Conservation (phyloP, 1,140 invertebrate genomes). For the Zaprionus camerounensis region DNA sequence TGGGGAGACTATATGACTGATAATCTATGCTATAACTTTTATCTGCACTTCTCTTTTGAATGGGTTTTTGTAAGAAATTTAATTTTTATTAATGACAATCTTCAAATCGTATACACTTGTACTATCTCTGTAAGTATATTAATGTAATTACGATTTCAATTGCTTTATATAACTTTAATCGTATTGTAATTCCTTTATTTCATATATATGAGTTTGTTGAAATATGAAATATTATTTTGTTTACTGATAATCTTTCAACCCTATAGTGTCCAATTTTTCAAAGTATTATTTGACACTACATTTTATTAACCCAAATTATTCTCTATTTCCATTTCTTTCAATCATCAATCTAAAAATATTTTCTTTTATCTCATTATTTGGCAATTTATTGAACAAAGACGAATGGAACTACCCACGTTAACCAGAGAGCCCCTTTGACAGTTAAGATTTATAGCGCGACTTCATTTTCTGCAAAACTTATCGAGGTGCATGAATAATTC, state of each 20-base stretch:
- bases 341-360: neutral
- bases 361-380: neutral
- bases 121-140: too few species aligned
- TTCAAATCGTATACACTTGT: too few species aligned
- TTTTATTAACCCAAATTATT: neutral
- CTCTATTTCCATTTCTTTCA: neutral
- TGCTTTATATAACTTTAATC: neutral
- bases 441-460: neutral
- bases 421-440: neutral
- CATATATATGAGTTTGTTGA: too few species aligned
- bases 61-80: neutral
- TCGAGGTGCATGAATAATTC: neutral
- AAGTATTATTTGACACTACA: neutral
- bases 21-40: constrained; percentile 1
- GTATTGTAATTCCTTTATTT: neutral
- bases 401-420: neutral
- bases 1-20: neutral
- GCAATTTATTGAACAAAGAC: neutral
- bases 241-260: too few species aligned
- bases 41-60: neutral
- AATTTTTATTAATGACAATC: neutral
- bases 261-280: neutral
- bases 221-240: too few species aligned
- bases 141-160: too few species aligned
- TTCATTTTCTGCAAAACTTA: neutral